Base-by-base conservation (phyloP, 2,797 vertebrate species). In the Periparus ater region DNA sequence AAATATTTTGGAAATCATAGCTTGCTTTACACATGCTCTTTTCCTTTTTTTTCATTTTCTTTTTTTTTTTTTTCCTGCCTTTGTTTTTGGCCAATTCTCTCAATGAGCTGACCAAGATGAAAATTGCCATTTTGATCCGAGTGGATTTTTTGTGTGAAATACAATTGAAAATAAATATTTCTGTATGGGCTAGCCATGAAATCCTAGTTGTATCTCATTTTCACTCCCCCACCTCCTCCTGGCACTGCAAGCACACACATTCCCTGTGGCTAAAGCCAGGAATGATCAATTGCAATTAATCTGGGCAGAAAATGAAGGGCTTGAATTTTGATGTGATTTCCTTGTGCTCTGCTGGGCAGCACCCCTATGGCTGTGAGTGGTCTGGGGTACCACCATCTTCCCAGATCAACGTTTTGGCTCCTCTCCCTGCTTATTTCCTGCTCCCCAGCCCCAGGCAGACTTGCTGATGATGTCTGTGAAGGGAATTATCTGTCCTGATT, bases 251-350 rank as follows among this genome's bases (percentile, higher is more conserved):
- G 75, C 36, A 47, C 75, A 91, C 78, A 75, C 87, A 45, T 88
- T 89, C 76, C 66, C 88, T 60, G 53, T 2, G 22, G 75, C 72
- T 54, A 58, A 57, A 74, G 61, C 75, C 65, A 61, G 85, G 58
- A 91, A 83, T 36, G 50, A 92, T 92, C 93, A 55, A 80, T 74
- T 77, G 72, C 61, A 71, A 77, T 93, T 91, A 89, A 88, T 93
- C 66, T 74, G 85, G 57, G 72, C 79, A 94, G 82, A 85, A 94
- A 92, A 89, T 40, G 45, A 92, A 89, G 73, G 85, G 32, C 30
- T 26, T 67, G 89, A 82, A 17, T 85, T 94, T 57, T 76, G 87
- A 54, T 85, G 75, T 20, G 87, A 85, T 92, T 92, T 91, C 72
- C 57, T 71, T 0, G 0, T 89, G 93, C 85, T 92, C 36, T 83